phyloP scores from a whole-genome alignment of 2,113 vertebrate species.

The Pycnonotus jocosus region DNA sequence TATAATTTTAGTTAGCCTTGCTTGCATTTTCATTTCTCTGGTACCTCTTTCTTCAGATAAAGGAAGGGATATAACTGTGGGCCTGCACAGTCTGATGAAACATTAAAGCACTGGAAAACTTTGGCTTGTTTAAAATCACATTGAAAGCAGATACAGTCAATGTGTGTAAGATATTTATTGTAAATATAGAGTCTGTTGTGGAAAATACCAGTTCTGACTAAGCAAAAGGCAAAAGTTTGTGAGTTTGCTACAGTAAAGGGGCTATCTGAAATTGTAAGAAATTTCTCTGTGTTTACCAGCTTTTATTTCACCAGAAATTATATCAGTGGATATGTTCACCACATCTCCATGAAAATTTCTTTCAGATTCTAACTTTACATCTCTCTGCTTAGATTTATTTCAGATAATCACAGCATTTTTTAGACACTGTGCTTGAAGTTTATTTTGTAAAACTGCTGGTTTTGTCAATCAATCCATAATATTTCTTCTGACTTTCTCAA shows the following conservation, averaged over 20 bases:
- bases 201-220: background rate
- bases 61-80: background rate
- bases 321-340: background rate
- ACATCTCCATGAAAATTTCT: background rate
- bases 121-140: background rate
- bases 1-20: background rate
- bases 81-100: background rate
- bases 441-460: background rate
- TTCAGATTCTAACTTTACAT: background rate
- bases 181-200: background rate
- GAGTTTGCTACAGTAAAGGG: background rate
- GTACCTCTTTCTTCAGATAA: background rate
- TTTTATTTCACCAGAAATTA: background rate
- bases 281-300: background rate
- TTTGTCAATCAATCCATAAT: background rate
- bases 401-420: background rate
- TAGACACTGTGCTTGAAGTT: background rate
- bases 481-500: conserved; percentile 1
- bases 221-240: background rate
- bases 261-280: background rate
- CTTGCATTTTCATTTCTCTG: background rate
- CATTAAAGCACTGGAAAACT: background rate
- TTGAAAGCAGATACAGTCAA: background rate
- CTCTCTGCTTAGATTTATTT: background rate
- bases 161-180: background rate